Base-by-base conservation (phyloP, 2,888 invertebrate species). In the Drosophila atroscutellata region DNA sequence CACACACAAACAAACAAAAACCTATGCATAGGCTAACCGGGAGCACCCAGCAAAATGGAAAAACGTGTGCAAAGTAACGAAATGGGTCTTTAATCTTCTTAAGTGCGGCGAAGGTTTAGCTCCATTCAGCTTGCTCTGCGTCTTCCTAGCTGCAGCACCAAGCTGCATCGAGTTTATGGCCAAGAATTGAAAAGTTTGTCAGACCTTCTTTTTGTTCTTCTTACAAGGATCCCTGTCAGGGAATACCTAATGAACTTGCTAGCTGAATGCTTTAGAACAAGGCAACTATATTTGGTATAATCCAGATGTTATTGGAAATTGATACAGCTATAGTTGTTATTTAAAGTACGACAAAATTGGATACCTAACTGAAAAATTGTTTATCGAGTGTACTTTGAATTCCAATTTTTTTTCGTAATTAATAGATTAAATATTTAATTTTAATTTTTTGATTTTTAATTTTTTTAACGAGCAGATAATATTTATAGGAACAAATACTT, bases 11-110 rank as follows among this genome's bases (percentile, higher is more conserved):
- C 24, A 9, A 2, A 18, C 36, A 37, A 7, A 37, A 18, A 37
- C 11, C 37, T n/a, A n/a, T 37, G 37, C 37, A 50, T 30, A 42
- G 30, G 50, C 34, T 65, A 50, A 63, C 71, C 81, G 71, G 75
- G 72, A 70, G 59, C 64, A 52, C 50, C 52, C 50, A 64, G 50
- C 52, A 62, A 77, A 66, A 54, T 64, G 67, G 65, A 69, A 71
- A 60, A 59, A 39, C 58, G 30, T 32, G 50, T 28, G 39, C 37
- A 54, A 58, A 66, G 62, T 69, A 69, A 76, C 77, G 64, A 67
- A 72, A 56, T 58, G 65, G 72, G 81, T 79, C 72, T 72, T 83
- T 85, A 85, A 85, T 85, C 86, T 85, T 83, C 83, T 83, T 85
- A 88, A 85, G 83, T 85, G 79, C 70, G 55, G 60, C 61, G 45